Percentiles rank a stretch among this genome's conserved stretches.
phyloP scores from a whole-genome alignment of 2,113 vertebrate genomes.

The Carlito syrichta region DNA sequence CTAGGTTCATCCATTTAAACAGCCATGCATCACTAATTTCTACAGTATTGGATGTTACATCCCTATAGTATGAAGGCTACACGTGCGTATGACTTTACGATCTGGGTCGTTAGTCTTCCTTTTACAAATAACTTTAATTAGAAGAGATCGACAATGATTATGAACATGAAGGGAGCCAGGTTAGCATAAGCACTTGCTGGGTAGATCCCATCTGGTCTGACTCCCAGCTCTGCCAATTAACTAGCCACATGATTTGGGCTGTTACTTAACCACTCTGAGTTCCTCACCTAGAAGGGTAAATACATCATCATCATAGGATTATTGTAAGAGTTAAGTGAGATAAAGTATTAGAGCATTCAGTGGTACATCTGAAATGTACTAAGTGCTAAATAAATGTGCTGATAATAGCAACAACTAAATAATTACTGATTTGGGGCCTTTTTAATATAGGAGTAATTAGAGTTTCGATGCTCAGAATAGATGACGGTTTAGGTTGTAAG shows the following conservation, averaged over 20 bases:
- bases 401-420: background rate
- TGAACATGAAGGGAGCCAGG: background rate
- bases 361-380: background rate
- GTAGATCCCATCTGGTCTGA: background rate
- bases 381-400: background rate
- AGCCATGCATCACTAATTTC: background rate
- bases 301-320: background rate
- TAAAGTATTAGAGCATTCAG: background rate
- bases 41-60: background rate
- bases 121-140: background rate
- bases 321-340: background rate
- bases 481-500: too few species aligned
- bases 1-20: background rate
- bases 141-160: background rate
- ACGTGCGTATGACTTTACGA: background rate
- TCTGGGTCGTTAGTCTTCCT: background rate
- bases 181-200: background rate
- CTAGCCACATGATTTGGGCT: background rate
- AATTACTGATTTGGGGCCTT: background rate
- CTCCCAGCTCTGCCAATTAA: background rate
- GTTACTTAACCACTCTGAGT: background rate
- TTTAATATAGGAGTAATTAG: background rate
- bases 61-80: background rate
- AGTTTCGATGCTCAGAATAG: slow-evolving; percentile 7
- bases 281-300: background rate